Evolutionary conservation across 1,140 invertebrate genomes (phyloP).

Genomic region (Trachymyrmex septentrionalis): DNA sequence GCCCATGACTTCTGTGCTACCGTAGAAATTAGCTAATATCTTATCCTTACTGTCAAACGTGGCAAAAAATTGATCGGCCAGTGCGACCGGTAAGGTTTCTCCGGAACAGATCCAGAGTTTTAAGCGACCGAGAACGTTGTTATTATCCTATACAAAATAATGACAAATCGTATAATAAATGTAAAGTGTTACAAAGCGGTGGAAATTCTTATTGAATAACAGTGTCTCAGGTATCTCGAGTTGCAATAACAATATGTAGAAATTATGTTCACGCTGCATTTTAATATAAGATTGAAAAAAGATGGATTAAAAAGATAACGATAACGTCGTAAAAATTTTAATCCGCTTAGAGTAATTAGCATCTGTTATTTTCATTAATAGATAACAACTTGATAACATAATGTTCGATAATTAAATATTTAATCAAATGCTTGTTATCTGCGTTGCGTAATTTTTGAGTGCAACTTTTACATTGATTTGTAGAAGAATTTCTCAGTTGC

Average conservation of each 20-base stretch:
- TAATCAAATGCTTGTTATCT: background rate
- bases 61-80: constrained; percentile 91
- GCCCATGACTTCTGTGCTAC: constrained; percentile 95
- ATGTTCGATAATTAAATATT: background rate
- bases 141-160: constrained; percentile 67
- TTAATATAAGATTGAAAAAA: background rate
- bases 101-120: constrained; percentile 94
- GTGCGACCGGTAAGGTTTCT: constrained; percentile 89
- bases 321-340: background rate
- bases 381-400: background rate
- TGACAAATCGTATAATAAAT: background rate
- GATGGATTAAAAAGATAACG: background rate
- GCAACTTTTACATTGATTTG: background rate
- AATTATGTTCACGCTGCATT: background rate
- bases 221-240: background rate
- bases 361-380: background rate
- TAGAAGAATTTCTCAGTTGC: background rate
- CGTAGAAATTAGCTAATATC: constrained; percentile 94
- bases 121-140: constrained; percentile 86
- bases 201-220: background rate
- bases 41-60: constrained; percentile 88
- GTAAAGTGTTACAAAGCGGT: background rate
- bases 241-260: background rate
- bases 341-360: background rate
- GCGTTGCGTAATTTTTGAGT: background rate